phyloP scores from a whole-genome alignment of 2,888 invertebrate species.

The Dynastes tityus region DNA sequence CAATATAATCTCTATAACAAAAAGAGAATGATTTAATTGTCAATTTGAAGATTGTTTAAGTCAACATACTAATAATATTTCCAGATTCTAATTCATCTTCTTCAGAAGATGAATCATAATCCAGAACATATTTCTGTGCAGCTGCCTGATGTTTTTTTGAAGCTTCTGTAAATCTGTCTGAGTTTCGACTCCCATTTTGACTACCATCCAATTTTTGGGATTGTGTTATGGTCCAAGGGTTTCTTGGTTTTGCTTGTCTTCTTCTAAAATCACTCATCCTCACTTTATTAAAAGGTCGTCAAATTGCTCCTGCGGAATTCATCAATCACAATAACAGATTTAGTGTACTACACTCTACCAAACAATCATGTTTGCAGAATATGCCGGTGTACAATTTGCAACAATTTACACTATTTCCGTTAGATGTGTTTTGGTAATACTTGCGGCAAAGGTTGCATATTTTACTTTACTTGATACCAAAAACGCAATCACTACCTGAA shows the following conservation, averaged over 20 bases:
- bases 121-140: constrained; percentile 71
- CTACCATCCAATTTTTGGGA: constrained; percentile 48
- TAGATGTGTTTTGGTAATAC: not conserved
- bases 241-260: constrained; percentile 46
- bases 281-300: not conserved
- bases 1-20: constrained; percentile 70
- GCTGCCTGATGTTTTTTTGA: constrained; percentile 71
- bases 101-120: constrained; percentile 73
- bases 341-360: not conserved
- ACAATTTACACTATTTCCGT: not conserved
- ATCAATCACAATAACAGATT: not conserved
- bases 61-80: constrained; percentile 69
- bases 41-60: not conserved
- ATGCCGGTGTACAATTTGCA: not conserved
- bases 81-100: constrained; percentile 73
- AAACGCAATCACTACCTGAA: not conserved
- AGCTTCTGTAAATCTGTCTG: constrained; percentile 70
- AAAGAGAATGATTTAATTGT: constrained; percentile 20
- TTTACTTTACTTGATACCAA: not conserved
- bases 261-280: constrained; percentile 49
- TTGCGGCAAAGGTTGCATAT: not conserved
- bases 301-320: not conserved
- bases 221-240: constrained; percentile 51
- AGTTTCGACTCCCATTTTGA: constrained; percentile 50
- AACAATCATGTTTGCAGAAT: not conserved